phyloP scores from a whole-genome alignment of 2,113 vertebrate species.

The Cynopterus brachyotis region DNA sequence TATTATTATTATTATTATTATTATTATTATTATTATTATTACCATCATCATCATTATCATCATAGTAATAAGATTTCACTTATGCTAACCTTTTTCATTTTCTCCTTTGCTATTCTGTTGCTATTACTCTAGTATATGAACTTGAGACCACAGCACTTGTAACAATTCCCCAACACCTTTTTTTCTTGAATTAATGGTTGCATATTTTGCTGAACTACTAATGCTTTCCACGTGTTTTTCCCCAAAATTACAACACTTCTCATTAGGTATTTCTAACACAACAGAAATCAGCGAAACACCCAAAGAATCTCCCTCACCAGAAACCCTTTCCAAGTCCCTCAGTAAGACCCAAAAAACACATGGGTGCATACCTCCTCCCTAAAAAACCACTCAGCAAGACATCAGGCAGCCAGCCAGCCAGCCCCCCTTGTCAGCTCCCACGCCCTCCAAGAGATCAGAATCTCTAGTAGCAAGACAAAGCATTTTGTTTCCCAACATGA shows the following conservation, averaged over 20 bases:
- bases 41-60: too few species aligned
- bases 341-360: not conserved
- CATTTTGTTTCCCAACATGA: not conserved
- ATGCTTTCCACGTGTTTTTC: slow-evolving; percentile 71
- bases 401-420: not conserved
- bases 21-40: too few species aligned
- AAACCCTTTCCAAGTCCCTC: not conserved
- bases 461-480: not conserved
- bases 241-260: slow-evolving; percentile 74
- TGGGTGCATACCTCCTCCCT: not conserved
- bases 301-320: slow-evolving; percentile 41
- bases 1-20: too few species aligned
- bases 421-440: not conserved
- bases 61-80: slow-evolving; percentile 39
- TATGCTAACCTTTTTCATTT: slow-evolving; percentile 48
- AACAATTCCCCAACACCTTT: slow-evolving; percentile 75
- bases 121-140: slow-evolving; percentile 38
- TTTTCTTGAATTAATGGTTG: slow-evolving; percentile 74
- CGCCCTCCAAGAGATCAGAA: not conserved
- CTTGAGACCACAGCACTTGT: slow-evolving; percentile 67
- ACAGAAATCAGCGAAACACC: slow-evolving; percentile 66
- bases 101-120: slow-evolving; percentile 45
- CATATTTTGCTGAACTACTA: slow-evolving; percentile 72
- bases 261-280: slow-evolving; percentile 70
- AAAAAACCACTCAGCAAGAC: not conserved